These are phyloP conservation scores for Argentina silus DNA, from an alignment of 2,797 vertebrate species.

Conservation along the genomic window DNA sequence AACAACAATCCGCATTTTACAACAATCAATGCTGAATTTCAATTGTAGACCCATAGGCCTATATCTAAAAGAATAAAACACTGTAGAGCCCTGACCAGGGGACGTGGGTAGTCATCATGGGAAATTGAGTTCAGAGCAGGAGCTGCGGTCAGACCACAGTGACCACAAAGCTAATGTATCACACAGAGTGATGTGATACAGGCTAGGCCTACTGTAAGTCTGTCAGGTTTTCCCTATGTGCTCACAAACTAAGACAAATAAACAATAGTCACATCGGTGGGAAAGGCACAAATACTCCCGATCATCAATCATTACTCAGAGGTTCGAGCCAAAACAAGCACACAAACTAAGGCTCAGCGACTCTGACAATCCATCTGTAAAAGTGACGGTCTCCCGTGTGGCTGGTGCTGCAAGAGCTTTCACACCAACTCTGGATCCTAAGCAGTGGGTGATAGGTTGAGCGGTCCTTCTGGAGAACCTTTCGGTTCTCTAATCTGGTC, in stretches of 20 bases:
- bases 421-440: not conserved
- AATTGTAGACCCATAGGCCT: too few species aligned
- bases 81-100: too few species aligned
- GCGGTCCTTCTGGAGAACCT: conserved; percentile 3
- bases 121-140: not conserved
- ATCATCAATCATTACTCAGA: not conserved
- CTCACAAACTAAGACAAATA: not conserved
- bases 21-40: too few species aligned
- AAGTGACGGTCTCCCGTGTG: not conserved
- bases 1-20: too few species aligned
- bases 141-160: not conserved
- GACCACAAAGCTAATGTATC: too few species aligned
- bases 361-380: too few species aligned
- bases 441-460: not conserved
- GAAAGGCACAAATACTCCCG: not conserved
- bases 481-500: too few species aligned
- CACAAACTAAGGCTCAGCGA: too few species aligned
- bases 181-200: not conserved
- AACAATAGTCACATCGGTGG: too few species aligned
- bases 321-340: too few species aligned
- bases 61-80: too few species aligned
- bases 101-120: not conserved
- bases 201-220: not conserved
- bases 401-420: not conserved
- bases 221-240: not conserved